These are phyloP conservation scores for Malurus elegans DNA, from an alignment of 2,113 vertebrate species.

Conservation along the genomic window DNA sequence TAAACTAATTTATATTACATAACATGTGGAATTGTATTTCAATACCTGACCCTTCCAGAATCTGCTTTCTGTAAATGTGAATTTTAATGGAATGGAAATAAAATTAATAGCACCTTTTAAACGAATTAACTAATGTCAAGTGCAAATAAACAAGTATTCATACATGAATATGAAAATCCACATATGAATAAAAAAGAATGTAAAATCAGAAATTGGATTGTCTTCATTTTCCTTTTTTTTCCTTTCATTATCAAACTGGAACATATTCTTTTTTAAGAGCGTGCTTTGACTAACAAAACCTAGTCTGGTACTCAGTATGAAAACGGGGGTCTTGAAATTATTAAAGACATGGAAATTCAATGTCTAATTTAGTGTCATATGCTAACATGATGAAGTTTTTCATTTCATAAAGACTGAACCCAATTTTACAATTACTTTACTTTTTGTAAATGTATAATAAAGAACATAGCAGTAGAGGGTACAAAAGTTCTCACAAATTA, in stretches of 20 bases:
- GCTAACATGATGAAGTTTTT: background rate
- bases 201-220: background rate
- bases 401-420: background rate
- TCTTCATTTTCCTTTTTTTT: background rate
- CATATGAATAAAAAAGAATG: background rate
- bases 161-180: background rate
- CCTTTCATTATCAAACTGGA: constrained; percentile 22
- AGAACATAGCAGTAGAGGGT: background rate
- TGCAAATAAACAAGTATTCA: background rate
- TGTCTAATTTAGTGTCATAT: background rate
- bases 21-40: background rate
- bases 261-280: constrained; percentile 53
- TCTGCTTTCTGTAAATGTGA: background rate
- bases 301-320: constrained; percentile 25
- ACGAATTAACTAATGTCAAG: background rate
- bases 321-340: background rate
- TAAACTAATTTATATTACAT: background rate
- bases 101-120: background rate
- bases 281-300: background rate
- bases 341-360: background rate
- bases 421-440: background rate
- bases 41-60: background rate
- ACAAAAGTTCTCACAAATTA: background rate
- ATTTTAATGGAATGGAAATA: background rate
- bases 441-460: background rate